phyloP scores from a whole-genome alignment of 1,140 invertebrate genomes.

The Drosophila aff. region DNA sequence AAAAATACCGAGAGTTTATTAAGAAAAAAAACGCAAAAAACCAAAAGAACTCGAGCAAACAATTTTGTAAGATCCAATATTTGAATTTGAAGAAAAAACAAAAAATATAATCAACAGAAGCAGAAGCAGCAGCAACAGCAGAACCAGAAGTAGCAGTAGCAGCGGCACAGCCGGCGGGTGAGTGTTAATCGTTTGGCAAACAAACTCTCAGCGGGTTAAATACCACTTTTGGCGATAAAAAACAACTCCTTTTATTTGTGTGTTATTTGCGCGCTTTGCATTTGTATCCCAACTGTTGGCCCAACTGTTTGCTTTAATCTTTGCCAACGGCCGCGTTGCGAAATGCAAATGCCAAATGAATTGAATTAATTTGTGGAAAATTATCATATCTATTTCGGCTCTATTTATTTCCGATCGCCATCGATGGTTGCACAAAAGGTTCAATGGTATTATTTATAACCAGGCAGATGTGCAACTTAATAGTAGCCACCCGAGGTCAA shows the following conservation, averaged over 20 bases:
- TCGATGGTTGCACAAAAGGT: background rate
- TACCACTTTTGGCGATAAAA: constrained; percentile 20
- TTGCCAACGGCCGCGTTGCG: constrained; percentile 17
- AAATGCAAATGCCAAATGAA: constrained; percentile 16
- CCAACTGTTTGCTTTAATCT: constrained; percentile 24
- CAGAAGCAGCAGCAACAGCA: constrained; percentile 5
- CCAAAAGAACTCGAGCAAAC: constrained; percentile 9
- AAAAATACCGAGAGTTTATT: background rate
- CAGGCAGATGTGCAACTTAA: background rate
- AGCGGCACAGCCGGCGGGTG: constrained; percentile 29
- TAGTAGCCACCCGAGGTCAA: no score
- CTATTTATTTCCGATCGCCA: background rate
- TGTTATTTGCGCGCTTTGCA: constrained; percentile 20
- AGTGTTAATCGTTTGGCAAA: constrained; percentile 40
- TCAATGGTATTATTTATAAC: background rate
- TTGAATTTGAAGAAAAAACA: background rate
- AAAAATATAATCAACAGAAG: background rate
- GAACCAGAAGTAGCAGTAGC: background rate
- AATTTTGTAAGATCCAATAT: constrained; percentile 13
- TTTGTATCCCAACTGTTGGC: constrained; percentile 16
- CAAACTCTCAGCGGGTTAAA: constrained; percentile 30
- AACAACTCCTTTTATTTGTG: constrained; percentile 17
- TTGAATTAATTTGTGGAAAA: constrained; percentile 29
- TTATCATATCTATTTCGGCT: constrained; percentile 14
- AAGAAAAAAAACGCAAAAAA: background rate